These are phyloP conservation scores for Panthera uncia DNA, from an alignment of 2,113 vertebrate species.

Conservation along the genomic window DNA sequence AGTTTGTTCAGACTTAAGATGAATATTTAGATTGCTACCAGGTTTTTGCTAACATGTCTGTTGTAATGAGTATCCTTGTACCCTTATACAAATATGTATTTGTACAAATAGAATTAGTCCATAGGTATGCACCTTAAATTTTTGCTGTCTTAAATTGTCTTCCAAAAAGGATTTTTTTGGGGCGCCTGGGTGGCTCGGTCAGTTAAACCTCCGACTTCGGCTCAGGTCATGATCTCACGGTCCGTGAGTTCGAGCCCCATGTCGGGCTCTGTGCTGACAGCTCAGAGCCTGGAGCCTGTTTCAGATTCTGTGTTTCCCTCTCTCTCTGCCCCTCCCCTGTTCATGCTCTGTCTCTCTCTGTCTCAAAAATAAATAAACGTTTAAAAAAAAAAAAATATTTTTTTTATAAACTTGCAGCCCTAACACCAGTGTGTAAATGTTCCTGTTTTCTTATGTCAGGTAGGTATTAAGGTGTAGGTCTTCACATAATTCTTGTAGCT, in stretches of 20 bases:
- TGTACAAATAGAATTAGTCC: conserved; percentile 44
- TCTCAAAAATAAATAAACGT: too few species aligned
- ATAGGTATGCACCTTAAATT: not conserved
- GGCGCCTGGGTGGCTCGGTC: too few species aligned
- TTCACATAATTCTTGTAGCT: not conserved
- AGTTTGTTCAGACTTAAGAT: not conserved
- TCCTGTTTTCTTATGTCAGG: not conserved
- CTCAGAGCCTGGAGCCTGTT: too few species aligned
- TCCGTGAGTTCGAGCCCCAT: too few species aligned
- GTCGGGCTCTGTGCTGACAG: too few species aligned
- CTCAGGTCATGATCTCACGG: too few species aligned
- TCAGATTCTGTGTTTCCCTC: too few species aligned
- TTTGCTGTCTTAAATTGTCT: conserved; percentile 39
- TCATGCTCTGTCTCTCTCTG: too few species aligned
- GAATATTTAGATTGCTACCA: not conserved
- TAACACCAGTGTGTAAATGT: not conserved
- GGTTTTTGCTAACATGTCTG: conserved; percentile 24
- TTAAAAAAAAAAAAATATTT: not conserved
- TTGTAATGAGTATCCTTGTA: not conserved
- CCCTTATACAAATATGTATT: not conserved
- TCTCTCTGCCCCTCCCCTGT: too few species aligned
- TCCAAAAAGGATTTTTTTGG: not conserved
- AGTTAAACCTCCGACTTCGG: too few species aligned
- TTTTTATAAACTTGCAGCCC: not conserved
- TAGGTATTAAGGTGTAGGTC: not conserved